Percentiles rank a stretch among this genome's conserved stretches.
Conservation (phyloP, 2,113 vertebrate genomes). For the Amazona guildingii region DNA sequence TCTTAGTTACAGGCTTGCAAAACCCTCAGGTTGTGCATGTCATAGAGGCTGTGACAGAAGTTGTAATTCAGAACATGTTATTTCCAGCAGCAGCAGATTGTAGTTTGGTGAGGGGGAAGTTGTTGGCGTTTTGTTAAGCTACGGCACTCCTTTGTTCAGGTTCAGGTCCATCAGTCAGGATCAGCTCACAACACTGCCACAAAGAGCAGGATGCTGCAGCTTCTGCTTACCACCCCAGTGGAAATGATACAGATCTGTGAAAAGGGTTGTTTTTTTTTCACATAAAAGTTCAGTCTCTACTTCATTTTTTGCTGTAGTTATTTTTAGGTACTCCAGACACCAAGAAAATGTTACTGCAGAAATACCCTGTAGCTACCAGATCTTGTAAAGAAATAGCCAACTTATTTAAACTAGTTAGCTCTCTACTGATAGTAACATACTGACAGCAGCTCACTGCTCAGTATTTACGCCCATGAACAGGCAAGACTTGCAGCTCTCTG, state of each 20-base stretch:
- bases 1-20: neutral
- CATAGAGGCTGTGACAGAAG: neutral
- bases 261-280: neutral
- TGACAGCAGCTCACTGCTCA: neutral
- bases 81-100: neutral
- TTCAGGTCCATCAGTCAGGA: neutral
- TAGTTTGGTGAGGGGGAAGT: fast-evolving
- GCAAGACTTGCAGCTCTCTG: neutral
- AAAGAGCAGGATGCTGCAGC: neutral
- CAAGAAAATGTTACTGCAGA: neutral
- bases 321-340: neutral
- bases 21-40: neutral
- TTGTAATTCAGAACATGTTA: neutral
- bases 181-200: neutral
- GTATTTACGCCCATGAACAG: neutral
- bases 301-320: neutral
- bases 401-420: neutral
- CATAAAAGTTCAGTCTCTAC: neutral
- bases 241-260: neutral
- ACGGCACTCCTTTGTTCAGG: neutral
- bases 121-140: neutral
- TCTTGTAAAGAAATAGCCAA: neutral
- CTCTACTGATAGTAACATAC: neutral
- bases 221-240: neutral
- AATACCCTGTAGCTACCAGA: neutral